Evolutionary conservation across 2,113 vertebrate species (phyloP).

Genomic region (Dromaius novaehollandiae): DNA sequence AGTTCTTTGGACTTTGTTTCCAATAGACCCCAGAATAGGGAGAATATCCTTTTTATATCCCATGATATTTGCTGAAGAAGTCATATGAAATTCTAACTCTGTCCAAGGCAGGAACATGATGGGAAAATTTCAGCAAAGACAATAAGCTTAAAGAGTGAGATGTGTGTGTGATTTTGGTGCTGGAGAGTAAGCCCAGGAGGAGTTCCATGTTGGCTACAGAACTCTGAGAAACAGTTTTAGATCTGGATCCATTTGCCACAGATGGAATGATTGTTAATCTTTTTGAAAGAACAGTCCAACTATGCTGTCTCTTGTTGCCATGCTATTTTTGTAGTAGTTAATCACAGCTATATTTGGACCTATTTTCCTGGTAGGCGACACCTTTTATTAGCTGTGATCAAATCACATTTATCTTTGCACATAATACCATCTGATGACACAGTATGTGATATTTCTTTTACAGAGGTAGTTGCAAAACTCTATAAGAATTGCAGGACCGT

Average conservation of each 20-base stretch:
- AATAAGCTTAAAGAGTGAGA: neutral
- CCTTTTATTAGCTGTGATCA: neutral
- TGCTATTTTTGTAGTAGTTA: neutral
- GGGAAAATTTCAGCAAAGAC: neutral
- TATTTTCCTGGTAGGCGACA: neutral
- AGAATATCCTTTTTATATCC: neutral
- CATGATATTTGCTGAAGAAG: neutral
- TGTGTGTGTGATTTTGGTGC: neutral
- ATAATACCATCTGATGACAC: too few relatives aligned
- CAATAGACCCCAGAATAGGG: too few relatives aligned
- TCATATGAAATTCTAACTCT: neutral
- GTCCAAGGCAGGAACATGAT: neutral
- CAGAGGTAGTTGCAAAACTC: neutral
- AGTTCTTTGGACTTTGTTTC: neutral
- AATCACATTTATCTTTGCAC: neutral
- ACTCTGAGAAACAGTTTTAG: neutral
- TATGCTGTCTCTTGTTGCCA: neutral
- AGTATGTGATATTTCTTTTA: neutral
- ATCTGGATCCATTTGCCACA: neutral
- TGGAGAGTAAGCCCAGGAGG: neutral
- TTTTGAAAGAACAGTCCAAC: neutral
- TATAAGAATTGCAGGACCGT: neutral
- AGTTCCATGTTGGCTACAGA: neutral
- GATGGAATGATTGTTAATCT: neutral
- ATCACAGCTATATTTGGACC: neutral